A percentile compares a stretch with the other conserved stretches of the same genome.
phyloP scores from a whole-genome alignment of 2,888 invertebrate species.

The Tridacna gigas region DNA sequence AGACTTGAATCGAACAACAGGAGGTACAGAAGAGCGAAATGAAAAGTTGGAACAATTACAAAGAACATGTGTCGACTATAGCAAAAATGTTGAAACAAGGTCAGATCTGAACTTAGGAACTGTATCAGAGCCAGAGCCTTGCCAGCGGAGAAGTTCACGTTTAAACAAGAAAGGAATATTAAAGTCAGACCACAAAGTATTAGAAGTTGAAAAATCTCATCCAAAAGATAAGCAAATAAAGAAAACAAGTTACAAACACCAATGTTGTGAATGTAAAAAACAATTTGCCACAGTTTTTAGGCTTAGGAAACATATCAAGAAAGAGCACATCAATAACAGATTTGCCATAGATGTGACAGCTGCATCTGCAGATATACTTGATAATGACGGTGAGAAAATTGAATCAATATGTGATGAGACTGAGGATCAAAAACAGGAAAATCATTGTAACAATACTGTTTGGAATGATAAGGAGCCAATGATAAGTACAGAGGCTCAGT shows the following conservation, averaged over 20 bases:
- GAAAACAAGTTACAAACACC: not conserved
- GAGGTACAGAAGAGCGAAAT: not conserved
- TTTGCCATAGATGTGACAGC: conserved; percentile 30
- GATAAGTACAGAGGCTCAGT: not conserved
- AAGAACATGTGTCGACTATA: not conserved
- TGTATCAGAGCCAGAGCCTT: not conserved
- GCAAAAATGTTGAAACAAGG: not conserved
- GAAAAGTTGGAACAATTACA: not conserved
- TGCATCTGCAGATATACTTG: conserved; percentile 13
- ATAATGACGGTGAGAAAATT: not conserved
- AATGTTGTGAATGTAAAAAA: conserved; percentile 41
- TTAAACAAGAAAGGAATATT: not conserved
- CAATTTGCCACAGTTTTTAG: conserved; percentile 13
- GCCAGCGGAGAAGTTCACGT: not conserved
- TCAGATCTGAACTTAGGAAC: no score
- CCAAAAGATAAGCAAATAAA: not conserved
- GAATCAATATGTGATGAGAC: not conserved
- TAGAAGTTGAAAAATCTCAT: no score
- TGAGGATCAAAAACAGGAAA: conserved; percentile 7
- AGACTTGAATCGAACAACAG: not conserved
- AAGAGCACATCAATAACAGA: conserved; percentile 43
- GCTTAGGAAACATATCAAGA: conserved; percentile 44
- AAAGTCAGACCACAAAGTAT: not conserved
- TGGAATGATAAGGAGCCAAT: not conserved
- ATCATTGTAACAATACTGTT: not conserved